These are phyloP conservation scores for Liopterus haemorrhoidalis DNA, from an alignment of 2,888 invertebrate genomes.

Conservation along the genomic window DNA sequence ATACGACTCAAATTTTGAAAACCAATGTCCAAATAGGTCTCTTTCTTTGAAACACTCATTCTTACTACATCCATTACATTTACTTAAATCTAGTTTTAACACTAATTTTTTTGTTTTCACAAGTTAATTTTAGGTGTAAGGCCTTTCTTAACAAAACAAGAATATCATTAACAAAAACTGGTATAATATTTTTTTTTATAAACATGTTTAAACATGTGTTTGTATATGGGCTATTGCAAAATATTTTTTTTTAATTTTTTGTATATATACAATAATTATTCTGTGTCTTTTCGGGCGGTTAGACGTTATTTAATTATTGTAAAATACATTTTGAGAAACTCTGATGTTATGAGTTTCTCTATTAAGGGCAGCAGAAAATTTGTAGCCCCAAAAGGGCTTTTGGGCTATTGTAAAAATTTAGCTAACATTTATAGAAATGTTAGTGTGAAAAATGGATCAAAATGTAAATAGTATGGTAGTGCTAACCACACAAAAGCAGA, in stretches of 20 bases:
- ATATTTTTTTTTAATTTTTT: slow-evolving; percentile 39
- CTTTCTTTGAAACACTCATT: background rate
- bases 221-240: slow-evolving; percentile 48
- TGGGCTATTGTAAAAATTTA: no score
- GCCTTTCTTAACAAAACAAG: no score
- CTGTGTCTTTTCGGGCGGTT: slow-evolving; percentile 46
- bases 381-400: slow-evolving; percentile 3
- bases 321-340: slow-evolving; percentile 41
- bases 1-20: no score
- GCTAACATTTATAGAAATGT: no score
- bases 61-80: no score
- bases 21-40: no score
- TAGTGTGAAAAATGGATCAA: no score
- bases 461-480: no score
- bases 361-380: slow-evolving; percentile 18
- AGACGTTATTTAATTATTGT: slow-evolving; percentile 46
- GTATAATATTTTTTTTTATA: slow-evolving; percentile 32
- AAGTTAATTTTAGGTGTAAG: no score
- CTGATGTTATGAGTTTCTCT: slow-evolving; percentile 4
- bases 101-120: no score
- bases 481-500: no score
- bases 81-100: no score
- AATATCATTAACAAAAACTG: slow-evolving; percentile 32
- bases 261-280: slow-evolving; percentile 49
- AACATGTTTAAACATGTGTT: slow-evolving; percentile 36